Evolutionary conservation across 2,113 vertebrate species (phyloP).

Genomic region (Rhabdornis inornatus): DNA sequence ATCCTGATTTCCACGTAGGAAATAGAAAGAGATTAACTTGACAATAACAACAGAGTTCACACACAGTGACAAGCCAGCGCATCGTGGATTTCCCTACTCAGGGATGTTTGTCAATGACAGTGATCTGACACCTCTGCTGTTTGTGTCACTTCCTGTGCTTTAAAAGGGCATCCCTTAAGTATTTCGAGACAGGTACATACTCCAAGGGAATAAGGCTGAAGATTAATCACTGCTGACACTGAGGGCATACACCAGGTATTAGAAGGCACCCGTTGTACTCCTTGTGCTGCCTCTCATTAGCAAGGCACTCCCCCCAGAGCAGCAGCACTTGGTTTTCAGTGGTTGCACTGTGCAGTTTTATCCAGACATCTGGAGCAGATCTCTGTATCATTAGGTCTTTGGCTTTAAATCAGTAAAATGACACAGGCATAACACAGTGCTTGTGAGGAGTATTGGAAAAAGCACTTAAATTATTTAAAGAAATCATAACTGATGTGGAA

Average conservation of each 20-base stretch:
- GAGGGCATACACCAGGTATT: neutral
- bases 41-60: neutral
- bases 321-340: neutral
- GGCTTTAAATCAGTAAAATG: neutral
- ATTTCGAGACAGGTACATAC: neutral
- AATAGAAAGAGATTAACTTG: conserved; percentile 31
- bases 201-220: neutral
- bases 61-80: fast-evolving
- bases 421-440: neutral
- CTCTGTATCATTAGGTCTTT: neutral
- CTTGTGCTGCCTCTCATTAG: neutral
- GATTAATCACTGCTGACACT: neutral
- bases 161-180: neutral
- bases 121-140: neutral
- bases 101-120: neutral
- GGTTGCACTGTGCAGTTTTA: neutral
- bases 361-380: neutral
- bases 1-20: neutral
- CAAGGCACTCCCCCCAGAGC: neutral
- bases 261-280: neutral
- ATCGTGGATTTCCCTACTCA: neutral
- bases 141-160: neutral
- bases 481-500: neutral
- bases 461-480: neutral
- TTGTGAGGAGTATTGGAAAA: neutral